Percentiles rank a stretch among this genome's conserved stretches.
phyloP scores from a whole-genome alignment of 2,113 vertebrate genomes.

The Ranitomeya variabilis region DNA sequence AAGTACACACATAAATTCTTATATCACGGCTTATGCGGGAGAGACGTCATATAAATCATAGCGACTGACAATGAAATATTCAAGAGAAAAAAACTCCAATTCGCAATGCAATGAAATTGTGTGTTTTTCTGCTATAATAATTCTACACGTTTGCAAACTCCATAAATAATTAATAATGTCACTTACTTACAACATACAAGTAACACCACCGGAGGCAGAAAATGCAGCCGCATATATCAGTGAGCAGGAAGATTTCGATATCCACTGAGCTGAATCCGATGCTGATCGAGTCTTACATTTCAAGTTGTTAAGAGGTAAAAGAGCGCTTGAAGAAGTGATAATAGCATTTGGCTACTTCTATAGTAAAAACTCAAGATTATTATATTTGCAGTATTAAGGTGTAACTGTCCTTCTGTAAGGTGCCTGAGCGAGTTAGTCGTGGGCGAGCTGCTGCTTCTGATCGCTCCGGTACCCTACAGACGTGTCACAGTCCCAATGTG shows the following conservation, averaged over 20 bases:
- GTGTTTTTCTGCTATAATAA: conserved; percentile 24
- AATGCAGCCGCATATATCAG: conserved; percentile 24
- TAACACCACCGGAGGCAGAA: conserved; percentile 25
- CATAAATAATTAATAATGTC: conserved; percentile 39
- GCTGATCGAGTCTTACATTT: conserved; percentile 42
- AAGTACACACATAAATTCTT: conserved; percentile 14
- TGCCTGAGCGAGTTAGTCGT: too few relatives aligned
- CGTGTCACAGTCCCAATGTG: too few relatives aligned
- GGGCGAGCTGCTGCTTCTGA: too few relatives aligned
- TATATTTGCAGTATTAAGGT: not conserved
- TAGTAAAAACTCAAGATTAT: not conserved
- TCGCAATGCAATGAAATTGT: not conserved
- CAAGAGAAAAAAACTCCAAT: not conserved
- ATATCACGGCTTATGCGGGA: not conserved
- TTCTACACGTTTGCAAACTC: conserved; percentile 18
- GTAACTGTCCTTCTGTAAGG: too few relatives aligned
- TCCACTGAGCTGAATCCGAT: conserved; percentile 41
- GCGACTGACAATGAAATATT: not conserved
- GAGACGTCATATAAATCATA: conserved; percentile 16
- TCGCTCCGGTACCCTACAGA: too few relatives aligned
- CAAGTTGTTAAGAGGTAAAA: conserved; percentile 18
- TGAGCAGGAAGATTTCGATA: conserved; percentile 34
- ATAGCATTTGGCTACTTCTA: not conserved
- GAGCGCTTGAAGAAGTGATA: not conserved
- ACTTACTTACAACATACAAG: conserved; percentile 39